Base-by-base conservation (phyloP, 1,140 invertebrate genomes). In the Drosophila repleta region DNA sequence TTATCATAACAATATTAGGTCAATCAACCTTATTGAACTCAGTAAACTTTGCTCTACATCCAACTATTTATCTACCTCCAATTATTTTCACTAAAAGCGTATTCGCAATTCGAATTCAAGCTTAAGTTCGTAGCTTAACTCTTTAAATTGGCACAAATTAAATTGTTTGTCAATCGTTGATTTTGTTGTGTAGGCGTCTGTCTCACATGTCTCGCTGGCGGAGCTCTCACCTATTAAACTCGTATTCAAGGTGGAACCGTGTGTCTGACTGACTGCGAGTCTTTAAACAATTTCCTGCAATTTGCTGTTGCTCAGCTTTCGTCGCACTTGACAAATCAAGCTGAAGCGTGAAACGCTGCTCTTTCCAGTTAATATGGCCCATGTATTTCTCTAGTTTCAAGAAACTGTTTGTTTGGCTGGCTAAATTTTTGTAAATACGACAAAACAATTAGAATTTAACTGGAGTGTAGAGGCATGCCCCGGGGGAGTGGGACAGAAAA, bases 201-300 rank as follows among this genome's bases (percentile, higher is more conserved):
- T 58, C 53, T 52, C 43, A 4, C 20, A 26, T n/a, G 13, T 7
- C 7, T 51, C 6, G 13, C 46, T 3, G 8, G 39, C 20, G 17
- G 43, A 21, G 46, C 63, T 63, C 48, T 60, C 56, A 29, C 43
- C 83, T 21, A 79, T 87, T 88, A 88, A 67, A 41, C 20, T 18
- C 17, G 75, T 73, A 70, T 79, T 76, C 75, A 87, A 87, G 82
- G 83, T 87, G 82, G 83, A 87, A 88, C 83, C 71, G 52, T 84
- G 69, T 61, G 53, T 17, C 24, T 70, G 53, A 3, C 10, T 11
- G 32, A 1, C 32, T 35, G 32, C 11, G 32, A 11, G 32, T 35
- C 17, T 37, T 24, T 55, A 7, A 76, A 79, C 82, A 66, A 82
- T 87, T 87, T 87, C 83, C 82, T 87, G 83, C 71, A 82, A 87